phyloP scores from a whole-genome alignment of 2,888 invertebrate genomes.

The Cyaniris semiargus region DNA sequence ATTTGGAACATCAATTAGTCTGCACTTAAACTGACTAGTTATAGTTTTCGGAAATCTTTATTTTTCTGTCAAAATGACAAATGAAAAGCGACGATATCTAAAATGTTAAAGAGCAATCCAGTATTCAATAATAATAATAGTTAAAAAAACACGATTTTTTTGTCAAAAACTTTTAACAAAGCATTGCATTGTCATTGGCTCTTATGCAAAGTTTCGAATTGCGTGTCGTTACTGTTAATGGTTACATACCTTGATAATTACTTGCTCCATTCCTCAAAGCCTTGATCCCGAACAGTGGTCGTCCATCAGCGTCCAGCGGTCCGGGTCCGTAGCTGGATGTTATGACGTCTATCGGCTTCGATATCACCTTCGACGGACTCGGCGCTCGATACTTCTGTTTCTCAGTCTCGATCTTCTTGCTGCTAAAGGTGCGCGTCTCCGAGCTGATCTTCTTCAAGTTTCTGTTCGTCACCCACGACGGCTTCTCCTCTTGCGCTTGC shows the following conservation, averaged over 20 bases:
- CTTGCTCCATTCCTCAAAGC: slow-evolving; percentile 83
- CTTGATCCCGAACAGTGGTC: slow-evolving; percentile 88
- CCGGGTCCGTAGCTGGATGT: slow-evolving; percentile 92
- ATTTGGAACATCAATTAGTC: too few species aligned
- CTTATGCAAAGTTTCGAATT: too few species aligned
- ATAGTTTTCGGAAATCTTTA: too few species aligned
- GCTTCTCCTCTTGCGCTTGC: slow-evolving; percentile 75
- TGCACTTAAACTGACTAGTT: too few species aligned
- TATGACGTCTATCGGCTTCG: slow-evolving; percentile 82
- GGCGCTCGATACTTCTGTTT: slow-evolving; percentile 65
- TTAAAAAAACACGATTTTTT: too few species aligned
- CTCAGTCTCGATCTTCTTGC: slow-evolving; percentile 64
- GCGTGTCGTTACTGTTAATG: too few species aligned
- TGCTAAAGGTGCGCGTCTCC: slow-evolving; percentile 63
- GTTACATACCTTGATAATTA: slow-evolving; percentile 82
- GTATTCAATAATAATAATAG: too few species aligned
- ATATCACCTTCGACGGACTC: slow-evolving; percentile 64
- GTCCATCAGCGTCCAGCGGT: slow-evolving; percentile 89
- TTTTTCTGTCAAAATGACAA: too few species aligned
- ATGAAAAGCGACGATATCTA: too few species aligned
- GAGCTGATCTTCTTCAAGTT: slow-evolving; percentile 79
- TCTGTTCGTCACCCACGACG: slow-evolving; percentile 82
- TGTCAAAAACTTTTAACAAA: too few species aligned
- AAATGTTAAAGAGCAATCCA: too few species aligned
- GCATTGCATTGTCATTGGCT: too few species aligned